These are phyloP conservation scores for Semnopithecus entellus DNA, from an alignment of 2,113 vertebrate genomes.

Conservation along the genomic window DNA sequence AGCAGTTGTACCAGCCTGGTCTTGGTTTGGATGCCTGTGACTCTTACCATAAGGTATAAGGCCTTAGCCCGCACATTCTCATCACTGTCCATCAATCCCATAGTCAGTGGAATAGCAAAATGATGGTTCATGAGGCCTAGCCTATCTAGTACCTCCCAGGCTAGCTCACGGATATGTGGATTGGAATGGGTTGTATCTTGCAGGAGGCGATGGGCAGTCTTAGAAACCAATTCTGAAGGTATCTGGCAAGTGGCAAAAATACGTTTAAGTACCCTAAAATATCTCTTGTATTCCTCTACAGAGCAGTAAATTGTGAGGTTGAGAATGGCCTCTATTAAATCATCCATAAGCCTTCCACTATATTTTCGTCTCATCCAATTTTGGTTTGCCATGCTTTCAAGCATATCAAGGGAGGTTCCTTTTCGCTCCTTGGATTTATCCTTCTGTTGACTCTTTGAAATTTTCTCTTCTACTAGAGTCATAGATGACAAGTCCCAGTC, in stretches of 20 bases:
- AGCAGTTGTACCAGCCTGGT: conserved; percentile 51
- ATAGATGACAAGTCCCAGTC: not conserved
- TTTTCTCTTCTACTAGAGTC: not conserved
- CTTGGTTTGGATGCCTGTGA: conserved; percentile 66
- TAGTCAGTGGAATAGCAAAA: conserved; percentile 53
- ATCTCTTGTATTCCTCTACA: conserved; percentile 48
- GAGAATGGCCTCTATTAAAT: conserved; percentile 47
- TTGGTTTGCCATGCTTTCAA: not conserved
- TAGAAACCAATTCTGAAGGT: not conserved
- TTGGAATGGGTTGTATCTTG: conserved; percentile 55
- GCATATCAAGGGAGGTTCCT: not conserved
- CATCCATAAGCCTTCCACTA: not conserved
- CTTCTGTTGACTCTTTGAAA: not conserved
- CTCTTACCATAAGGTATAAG: conserved; percentile 43
- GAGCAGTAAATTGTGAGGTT: conserved; percentile 54
- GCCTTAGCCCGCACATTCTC: conserved; percentile 47
- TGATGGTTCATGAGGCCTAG: conserved; percentile 55
- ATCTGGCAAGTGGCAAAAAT: conserved; percentile 37
- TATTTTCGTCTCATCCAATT: conserved; percentile 19
- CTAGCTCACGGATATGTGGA: conserved; percentile 11
- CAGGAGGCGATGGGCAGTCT: conserved; percentile 35
- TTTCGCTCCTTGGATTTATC: not conserved
- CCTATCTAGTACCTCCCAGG: conserved; percentile 65
- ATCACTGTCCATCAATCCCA: conserved; percentile 63
- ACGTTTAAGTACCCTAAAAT: conserved; percentile 35